Percentiles rank a stretch among this genome's conserved stretches.
phyloP scores from a whole-genome alignment of 1,140 invertebrate species.

The Papilio polyxenes region DNA sequence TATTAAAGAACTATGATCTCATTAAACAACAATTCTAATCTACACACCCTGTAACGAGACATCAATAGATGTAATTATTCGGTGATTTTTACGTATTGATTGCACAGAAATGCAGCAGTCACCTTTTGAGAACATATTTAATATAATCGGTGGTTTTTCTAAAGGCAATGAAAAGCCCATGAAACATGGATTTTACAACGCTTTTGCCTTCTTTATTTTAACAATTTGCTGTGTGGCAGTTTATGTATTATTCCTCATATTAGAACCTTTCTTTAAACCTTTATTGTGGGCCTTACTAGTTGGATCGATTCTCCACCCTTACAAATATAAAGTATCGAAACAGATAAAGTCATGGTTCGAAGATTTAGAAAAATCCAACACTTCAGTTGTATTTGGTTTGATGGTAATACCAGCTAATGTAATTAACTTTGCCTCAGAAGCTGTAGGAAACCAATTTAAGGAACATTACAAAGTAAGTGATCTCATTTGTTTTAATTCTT shows the following conservation, averaged over 20 bases:
- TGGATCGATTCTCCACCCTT: slow-evolving; percentile 93
- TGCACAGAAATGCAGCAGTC: slow-evolving; percentile 69
- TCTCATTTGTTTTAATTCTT: slow-evolving; percentile 18
- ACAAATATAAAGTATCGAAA: slow-evolving; percentile 89
- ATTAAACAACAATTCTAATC: slow-evolving; percentile 34
- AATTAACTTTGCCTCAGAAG: slow-evolving; percentile 86
- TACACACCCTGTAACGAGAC: slow-evolving; percentile 20
- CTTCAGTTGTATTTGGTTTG: slow-evolving; percentile 86
- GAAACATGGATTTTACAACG: slow-evolving; percentile 93
- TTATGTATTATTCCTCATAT: slow-evolving; percentile 88
- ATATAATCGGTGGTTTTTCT: slow-evolving; percentile 75
- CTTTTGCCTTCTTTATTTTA: slow-evolving; percentile 87
- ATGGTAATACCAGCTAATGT: slow-evolving; percentile 87
- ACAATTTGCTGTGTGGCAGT: slow-evolving; percentile 84
- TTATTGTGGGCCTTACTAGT: slow-evolving; percentile 96
- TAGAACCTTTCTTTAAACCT: slow-evolving; percentile 95
- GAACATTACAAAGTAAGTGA: slow-evolving; percentile 82
- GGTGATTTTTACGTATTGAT: slow-evolving; percentile 30
- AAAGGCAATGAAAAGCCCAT: slow-evolving; percentile 88
- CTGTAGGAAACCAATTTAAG: slow-evolving; percentile 83
- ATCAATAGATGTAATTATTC: slow-evolving; percentile 37
- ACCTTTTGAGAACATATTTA: slow-evolving; percentile 77
- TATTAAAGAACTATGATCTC: slow-evolving; percentile 34
- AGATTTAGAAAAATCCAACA: slow-evolving; percentile 81
- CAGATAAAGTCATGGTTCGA: slow-evolving; percentile 87